phyloP scores from a whole-genome alignment of 1,140 invertebrate species.

The Eulimnadia texana region DNA sequence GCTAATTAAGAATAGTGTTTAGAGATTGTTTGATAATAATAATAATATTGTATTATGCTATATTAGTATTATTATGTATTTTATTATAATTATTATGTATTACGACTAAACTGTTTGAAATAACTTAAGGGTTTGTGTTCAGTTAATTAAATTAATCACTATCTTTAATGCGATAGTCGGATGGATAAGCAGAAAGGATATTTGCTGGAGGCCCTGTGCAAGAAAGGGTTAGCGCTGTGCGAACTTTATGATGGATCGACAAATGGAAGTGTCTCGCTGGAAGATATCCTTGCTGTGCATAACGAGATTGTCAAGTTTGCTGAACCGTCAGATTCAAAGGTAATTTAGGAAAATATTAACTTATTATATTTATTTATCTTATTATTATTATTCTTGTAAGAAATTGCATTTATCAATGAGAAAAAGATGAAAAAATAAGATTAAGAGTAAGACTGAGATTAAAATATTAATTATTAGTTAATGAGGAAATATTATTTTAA shows the following conservation, averaged over 20 bases:
- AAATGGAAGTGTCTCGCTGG: conserved; percentile 26
- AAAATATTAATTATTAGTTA: too few relatives aligned
- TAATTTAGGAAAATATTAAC: conserved; percentile 26
- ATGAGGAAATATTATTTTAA: too few relatives aligned
- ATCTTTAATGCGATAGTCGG: conserved; percentile 34
- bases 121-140: too few relatives aligned
- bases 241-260: conserved; percentile 40
- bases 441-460: too few relatives aligned
- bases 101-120: too few relatives aligned
- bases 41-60: too few relatives aligned
- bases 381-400: conserved; percentile 18
- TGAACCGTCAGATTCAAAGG: conserved; percentile 62
- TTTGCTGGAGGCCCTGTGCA: conserved; percentile 58
- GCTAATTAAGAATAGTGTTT: conserved; percentile 5
- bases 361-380: conserved; percentile 14
- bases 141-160: conserved; percentile 1
- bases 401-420: too few relatives aligned
- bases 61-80: too few relatives aligned
- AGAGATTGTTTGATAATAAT: too few relatives aligned
- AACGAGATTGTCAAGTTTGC: conserved; percentile 57
- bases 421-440: too few relatives aligned
- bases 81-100: too few relatives aligned
- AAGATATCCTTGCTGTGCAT: conserved; percentile 46
- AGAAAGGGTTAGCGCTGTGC: conserved; percentile 55
- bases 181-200: conserved; percentile 68